Percentiles rank a stretch among this genome's conserved stretches.
Evolutionary conservation across 1,140 invertebrate genomes (phyloP).

Genomic region (Tetragnatha versicolor): DNA sequence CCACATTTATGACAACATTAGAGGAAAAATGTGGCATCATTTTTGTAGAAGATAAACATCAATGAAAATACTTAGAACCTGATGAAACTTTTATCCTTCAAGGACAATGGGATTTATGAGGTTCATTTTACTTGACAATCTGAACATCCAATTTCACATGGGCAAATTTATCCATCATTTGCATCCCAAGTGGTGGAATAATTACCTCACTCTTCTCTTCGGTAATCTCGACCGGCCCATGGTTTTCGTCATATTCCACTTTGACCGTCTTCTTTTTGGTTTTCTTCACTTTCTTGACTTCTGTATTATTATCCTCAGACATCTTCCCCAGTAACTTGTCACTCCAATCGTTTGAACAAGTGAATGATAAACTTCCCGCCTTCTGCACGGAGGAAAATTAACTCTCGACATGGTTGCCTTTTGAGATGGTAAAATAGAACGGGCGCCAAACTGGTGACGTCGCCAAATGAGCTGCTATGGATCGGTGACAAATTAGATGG

Average conservation of each 20-base stretch:
- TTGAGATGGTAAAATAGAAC: slow-evolving; percentile 26
- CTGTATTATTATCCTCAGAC: slow-evolving; percentile 54
- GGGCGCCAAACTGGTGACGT: slow-evolving; percentile 12
- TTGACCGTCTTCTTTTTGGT: slow-evolving; percentile 58
- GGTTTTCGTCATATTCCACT: slow-evolving; percentile 43
- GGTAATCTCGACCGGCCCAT: slow-evolving; percentile 39
- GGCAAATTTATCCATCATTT: too few relatives aligned
- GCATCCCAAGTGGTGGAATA: too few relatives aligned
- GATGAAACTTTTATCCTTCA: too few relatives aligned
- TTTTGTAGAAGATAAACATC: too few relatives aligned
- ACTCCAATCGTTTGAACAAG: slow-evolving; percentile 22
- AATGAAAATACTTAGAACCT: too few relatives aligned
- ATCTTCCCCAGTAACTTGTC: slow-evolving; percentile 17
- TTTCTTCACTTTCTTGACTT: slow-evolving; percentile 59
- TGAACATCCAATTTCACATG: too few relatives aligned
- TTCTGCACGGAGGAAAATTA: slow-evolving; percentile 17
- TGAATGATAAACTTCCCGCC: slow-evolving; percentile 47
- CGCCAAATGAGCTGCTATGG: slow-evolving; percentile 5
- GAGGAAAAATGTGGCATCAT: too few relatives aligned
- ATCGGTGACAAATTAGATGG: too few relatives aligned
- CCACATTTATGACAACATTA: too few relatives aligned
- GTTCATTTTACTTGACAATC: too few relatives aligned
- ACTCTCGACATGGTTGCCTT: slow-evolving; percentile 32
- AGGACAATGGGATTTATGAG: too few relatives aligned
- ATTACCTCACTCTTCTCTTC: slow-evolving; percentile 49